phyloP scores from a whole-genome alignment of 2,797 vertebrate species.

The Sylvilagus floridanus region DNA sequence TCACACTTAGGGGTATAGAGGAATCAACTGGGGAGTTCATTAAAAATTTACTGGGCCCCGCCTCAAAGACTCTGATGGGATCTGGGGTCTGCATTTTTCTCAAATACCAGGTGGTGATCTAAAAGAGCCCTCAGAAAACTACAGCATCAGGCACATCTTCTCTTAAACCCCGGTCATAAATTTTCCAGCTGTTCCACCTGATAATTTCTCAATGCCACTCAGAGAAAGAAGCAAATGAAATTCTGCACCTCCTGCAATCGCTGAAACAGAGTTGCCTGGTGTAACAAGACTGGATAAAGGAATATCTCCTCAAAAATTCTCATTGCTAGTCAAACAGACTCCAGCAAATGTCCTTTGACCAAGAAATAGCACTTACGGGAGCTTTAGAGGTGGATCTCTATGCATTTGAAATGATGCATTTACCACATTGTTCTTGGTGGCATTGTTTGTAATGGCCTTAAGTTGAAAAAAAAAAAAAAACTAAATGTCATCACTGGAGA shows the following conservation, averaged over 20 bases:
- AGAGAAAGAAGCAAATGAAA: background rate
- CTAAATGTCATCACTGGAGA: background rate
- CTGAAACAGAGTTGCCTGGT: background rate
- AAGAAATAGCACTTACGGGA: background rate
- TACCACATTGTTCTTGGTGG: background rate
- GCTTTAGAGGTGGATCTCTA: background rate
- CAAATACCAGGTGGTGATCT: background rate
- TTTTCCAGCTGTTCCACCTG: background rate
- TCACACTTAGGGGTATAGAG: background rate
- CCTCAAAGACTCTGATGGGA: background rate
- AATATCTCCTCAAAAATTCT: background rate
- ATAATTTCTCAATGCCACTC: background rate
- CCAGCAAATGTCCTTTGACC: constrained; percentile 5
- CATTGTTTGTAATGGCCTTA: background rate
- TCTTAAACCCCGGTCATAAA: background rate
- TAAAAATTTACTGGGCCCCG: background rate
- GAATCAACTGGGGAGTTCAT: background rate
- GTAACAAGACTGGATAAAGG: no score
- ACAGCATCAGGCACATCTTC: background rate
- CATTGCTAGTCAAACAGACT: background rate
- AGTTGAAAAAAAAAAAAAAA: background rate
- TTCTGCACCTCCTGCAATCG: background rate
- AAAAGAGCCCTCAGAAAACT: background rate
- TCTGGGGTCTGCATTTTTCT: background rate
- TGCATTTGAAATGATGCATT: background rate